Evolutionary conservation across 2,113 vertebrate species (phyloP), one percentile per base, ranked within the genome.

Genomic region (Cheilinus undulatus): DNA sequence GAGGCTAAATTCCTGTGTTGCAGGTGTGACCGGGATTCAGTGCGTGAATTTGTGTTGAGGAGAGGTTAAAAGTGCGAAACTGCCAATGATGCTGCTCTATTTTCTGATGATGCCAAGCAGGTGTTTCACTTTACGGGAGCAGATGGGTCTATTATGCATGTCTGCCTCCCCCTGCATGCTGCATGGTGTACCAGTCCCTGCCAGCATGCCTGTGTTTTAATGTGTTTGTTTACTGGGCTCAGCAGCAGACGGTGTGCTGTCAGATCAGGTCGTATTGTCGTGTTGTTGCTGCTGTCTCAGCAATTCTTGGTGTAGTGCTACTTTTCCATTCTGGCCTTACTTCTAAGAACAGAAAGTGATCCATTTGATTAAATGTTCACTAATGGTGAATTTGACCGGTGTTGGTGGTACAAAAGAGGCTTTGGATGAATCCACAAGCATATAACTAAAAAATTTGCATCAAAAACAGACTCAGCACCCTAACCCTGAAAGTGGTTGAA

Each of bases 81-180:
- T 49, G 4, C 66, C 68, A 67, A 32, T 69, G 69, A 87, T 83
- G 76, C 40, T 53, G 68, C 61, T 73, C 70, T 89, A 69, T 73
- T 74, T 80, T 80, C 78, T 86, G 73, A 74, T 78, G 78, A 75
- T 87, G 81, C 69, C 4, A 54, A 83, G 76, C 86, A 91, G 84
- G 78, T 86, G 86, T 86, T 76, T 80, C 73, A 74, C 82, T 87
- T 80, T 75, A 83, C 76, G 73, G 36, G 83, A 86, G 68, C 90
- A 86, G 82, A 86, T 89, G 90, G 88, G 60, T 82, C 80, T 82
- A 81, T 87, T 88, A 86, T 83, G 83, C 83, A 65, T 65, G 66
- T 87, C 72, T 83, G 71, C 66, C 67, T 76, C 65, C 72, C n/a
- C 63, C 84, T 63, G 76, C 65, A 36, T 80, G 80, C 73, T 50